Base-by-base conservation (phyloP, 2,113 vertebrate genomes). In the Cettia cetti region DNA sequence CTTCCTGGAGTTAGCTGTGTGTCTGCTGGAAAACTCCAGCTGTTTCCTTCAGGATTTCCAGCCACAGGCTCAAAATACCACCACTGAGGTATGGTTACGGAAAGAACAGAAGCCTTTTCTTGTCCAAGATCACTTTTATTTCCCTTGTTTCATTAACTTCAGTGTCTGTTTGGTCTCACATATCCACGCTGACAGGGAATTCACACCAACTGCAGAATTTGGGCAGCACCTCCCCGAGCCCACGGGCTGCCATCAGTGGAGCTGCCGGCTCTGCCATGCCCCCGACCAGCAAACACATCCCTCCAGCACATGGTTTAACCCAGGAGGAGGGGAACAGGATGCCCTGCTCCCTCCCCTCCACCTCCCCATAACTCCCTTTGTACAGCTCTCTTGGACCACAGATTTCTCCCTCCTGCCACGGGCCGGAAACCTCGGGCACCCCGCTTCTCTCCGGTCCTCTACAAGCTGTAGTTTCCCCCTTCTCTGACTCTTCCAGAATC, bases 71-170 rank as follows among this genome's bases (percentile, higher is more conserved):
- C 9, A 1, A 68, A 82, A 81, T 22, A 75, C 53, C 54, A 1
- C 52, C 40, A 15, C 72, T 49, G 84, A 82, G 93, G 63, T 50
- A 57, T 0, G 2, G 9, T 86, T 86, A 97, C 1, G 42, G 96
- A 97, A 97, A 85, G 90, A 97, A 93, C 95, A 96, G 94, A 95
- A 97, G 85, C 81, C 72, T 92, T 92, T 96, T 96, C 95, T 97
- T 94, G 85, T 98, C 97, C 97, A 98, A 98, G 97, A 98, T 94
- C 97, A 82, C 91, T 97, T 98, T 98, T 98, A 96, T 97, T 98
- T 96, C 96, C 95, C 94, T 96, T 86, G 95, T 95, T 97, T 93
- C 91, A 79, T 96, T 95, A 96, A 96, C 95, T 95, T 97, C 96
- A 87, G 88, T 82, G 76, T 97, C 96, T 97, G 85, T 97, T 94